Base-by-base conservation (phyloP, 2,888 invertebrate species). In the Malacosoma neustria region DNA sequence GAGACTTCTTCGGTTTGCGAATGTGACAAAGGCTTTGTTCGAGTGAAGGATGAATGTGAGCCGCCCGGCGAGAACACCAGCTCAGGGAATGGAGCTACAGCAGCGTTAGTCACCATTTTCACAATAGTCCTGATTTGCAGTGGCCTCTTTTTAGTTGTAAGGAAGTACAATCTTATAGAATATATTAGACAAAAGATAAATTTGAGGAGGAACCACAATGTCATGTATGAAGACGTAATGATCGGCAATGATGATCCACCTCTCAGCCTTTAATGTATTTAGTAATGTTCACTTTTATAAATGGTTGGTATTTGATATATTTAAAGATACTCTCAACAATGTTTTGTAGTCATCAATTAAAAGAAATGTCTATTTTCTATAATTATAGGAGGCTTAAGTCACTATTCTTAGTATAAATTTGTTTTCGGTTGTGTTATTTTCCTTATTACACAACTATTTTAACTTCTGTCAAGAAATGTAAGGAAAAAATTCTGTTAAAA, bases 221-320 rank as follows among this genome's bases (percentile, higher is more conserved):
- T 81, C 1, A 79, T 81, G 70, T 87, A 87, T 29, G 87, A 87
- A 52, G 87, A 87, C 51, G 87, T 87, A n/a, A 87, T 87, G 87
- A 87, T 87, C 32, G 87, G 87, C 2, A 82, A 85, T 38, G 87
- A 87, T 38, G 87, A 87, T 46, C 86, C 87, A 0, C 87, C 87
- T 0, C 66, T 87, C 34, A 77, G 75, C 45, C 86, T 81, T 29
- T 87, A 75, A 52, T 35, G 32, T 31, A 34, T 39, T 34, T 14
- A 9, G 11, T 32, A 13, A 32, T 34, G 33, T 32, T 30, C 29
- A 37, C 12, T 38, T 22, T 5, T 37, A 30, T 30, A 33, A 33
- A 22, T 36, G n/a, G 13, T 22, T 3, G 5, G 5, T 22, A 4
- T 22, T 22, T 22, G 22, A 35, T 33, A 11, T 14, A 4, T 35